Conservation (phyloP, 2,113 vertebrate genomes). For the Ornithorhynchus anatinus region DNA sequence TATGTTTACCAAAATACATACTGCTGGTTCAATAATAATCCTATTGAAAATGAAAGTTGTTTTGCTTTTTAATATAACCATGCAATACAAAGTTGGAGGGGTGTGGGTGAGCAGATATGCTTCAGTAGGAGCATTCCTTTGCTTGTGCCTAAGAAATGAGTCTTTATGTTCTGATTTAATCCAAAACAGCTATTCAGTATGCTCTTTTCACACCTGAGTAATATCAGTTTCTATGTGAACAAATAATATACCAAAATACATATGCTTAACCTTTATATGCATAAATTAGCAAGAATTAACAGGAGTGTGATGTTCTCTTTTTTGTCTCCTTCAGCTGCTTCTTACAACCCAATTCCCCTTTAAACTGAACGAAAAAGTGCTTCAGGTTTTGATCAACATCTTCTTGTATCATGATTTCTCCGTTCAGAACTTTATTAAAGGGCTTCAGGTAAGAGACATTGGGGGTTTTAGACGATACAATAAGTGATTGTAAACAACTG, state of each 20-base stretch:
- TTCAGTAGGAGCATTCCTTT: no score
- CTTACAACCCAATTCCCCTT: slow-evolving; percentile 85
- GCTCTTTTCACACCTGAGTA: background rate
- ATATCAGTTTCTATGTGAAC: background rate
- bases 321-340: slow-evolving; percentile 81
- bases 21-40: no score
- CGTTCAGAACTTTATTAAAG: slow-evolving; percentile 94
- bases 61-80: no score
- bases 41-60: no score
- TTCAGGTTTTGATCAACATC: slow-evolving; percentile 90
- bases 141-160: no score
- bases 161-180: no score
- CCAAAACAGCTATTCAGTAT: background rate
- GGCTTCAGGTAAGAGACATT: slow-evolving; percentile 83
- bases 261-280: slow-evolving; percentile 4
- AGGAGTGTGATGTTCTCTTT: background rate
- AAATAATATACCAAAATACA: no score
- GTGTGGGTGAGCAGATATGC: no score
- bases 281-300: slow-evolving; percentile 7
- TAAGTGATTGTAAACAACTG: slow-evolving; percentile 1
- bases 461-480: slow-evolving; percentile 4
- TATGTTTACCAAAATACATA: no score
- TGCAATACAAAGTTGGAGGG: no score
- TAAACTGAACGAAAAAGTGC: slow-evolving; percentile 86
- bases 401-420: slow-evolving; percentile 98